Evolutionary conservation across 1,140 invertebrate genomes (phyloP), one percentile per base, ranked within the genome.

Genomic region (Druon quercuslanigerum): DNA sequence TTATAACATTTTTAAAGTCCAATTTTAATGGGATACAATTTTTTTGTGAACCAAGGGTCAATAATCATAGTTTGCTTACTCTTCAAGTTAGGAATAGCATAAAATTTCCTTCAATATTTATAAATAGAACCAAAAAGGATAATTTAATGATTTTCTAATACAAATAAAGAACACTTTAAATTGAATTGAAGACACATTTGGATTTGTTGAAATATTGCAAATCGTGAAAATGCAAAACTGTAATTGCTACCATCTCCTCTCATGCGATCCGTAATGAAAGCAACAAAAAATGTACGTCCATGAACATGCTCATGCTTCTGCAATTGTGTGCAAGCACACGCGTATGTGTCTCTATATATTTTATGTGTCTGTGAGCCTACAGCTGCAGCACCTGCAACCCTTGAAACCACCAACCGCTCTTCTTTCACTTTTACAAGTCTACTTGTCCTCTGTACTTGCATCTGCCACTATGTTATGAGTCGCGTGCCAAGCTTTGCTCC

Each of bases 401-500:
- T 54, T 76, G 73, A 78, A 80, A 83, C 76, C 79, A 80, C 77
- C 76, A 76, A 71, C 76, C 76, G 50, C 57, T 75, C 66, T 71
- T 74, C 50, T 79, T 73, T 76, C 75, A 77, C 82, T 71, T 78
- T 81, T 33, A 40, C n/a, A 73, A 60, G 72, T 66, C 20, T 66
- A 66, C 57, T 66, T 66, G 57, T 66, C 57, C 57, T 66, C 57
- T 14, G 57, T 33, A 12, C 57, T 82, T 75, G 79, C 82, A 82
- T 86, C 84, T 84, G 85, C 77, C 78, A 76, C 77, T 73, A 71
- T 25, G 54, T 17, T 73, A 71, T 51, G 74, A 74, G 82, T 87
- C 84, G 86, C 89, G 87, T 90, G 87, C 85, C 84, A 77, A 74
- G 78, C 80, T 75, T 71, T 79, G 87, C 84, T 88, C 87, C 85